phyloP scores from a whole-genome alignment of 1,140 invertebrate genomes.

The Phymorhynchus buccinoides region DNA sequence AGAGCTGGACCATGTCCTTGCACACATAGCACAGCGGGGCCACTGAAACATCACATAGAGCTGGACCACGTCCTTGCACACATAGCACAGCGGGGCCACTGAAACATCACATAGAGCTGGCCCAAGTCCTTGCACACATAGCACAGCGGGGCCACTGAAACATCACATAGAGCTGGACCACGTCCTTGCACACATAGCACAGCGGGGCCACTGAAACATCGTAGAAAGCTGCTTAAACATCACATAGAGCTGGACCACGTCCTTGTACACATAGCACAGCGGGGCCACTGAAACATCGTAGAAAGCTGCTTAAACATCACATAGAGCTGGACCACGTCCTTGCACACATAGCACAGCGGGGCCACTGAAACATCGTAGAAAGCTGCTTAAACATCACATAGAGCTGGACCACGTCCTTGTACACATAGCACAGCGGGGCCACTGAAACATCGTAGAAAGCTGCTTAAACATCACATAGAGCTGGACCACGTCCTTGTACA shows the following conservation, averaged over 20 bases:
- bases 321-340: slow-evolving; percentile 89
- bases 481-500: slow-evolving; percentile 89
- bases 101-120: slow-evolving; percentile 89
- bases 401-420: slow-evolving; percentile 87
- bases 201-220: slow-evolving; percentile 87
- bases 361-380: slow-evolving; percentile 84
- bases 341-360: slow-evolving; percentile 94
- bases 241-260: slow-evolving; percentile 89
- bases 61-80: slow-evolving; percentile 89
- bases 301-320: too few relatives aligned
- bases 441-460: slow-evolving; percentile 82
- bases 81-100: slow-evolving; percentile 95
- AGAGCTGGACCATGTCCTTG: slow-evolving; percentile 88
- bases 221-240: too few relatives aligned
- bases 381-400: slow-evolving; percentile 96
- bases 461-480: slow-evolving; percentile 94
- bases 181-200: slow-evolving; percentile 93
- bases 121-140: slow-evolving; percentile 92
- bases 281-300: slow-evolving; percentile 86
- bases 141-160: slow-evolving; percentile 95
- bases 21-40: slow-evolving; percentile 95
- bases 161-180: slow-evolving; percentile 88
- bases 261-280: slow-evolving; percentile 93
- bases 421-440: slow-evolving; percentile 94
- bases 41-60: slow-evolving; percentile 93